Evolutionary conservation across 37 sponge, comb jelly and placozoan genomes (phyloP), one percentile per base, ranked within the genome.

Genomic region (Ephydatia muelleri): DNA sequence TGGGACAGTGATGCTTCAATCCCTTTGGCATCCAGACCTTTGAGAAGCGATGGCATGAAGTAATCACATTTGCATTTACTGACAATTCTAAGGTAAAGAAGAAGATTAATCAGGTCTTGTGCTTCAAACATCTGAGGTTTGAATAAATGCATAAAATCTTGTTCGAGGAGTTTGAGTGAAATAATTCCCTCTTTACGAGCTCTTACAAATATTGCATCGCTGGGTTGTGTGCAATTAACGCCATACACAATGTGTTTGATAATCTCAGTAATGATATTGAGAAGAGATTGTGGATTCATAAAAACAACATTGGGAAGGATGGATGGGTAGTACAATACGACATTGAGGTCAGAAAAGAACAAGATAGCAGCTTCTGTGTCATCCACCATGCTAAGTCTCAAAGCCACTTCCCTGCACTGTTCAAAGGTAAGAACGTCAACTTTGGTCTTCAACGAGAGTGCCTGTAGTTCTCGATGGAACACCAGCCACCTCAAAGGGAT

Each of bases 11-110:
- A 57, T 19, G 57, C 57, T 57, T 57, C 57, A 57, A 57, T 57
- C 1, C 57, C 57, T 11, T 11, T 57, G 57, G 57, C 16, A 11
- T 57, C 57, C 57, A 57, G 57, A 14, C 57, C 57, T 57, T 5
- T 57, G 14, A 57, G 16, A 11, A 57, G 57, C 16, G 57, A 57
- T 57, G 57, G 57, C 57, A 57, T 57, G 57, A 57, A 57, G 57
- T 57, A 57, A 57, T 57, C 57, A 57, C 16, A 19, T 19, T 57
- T 57, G 16, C 82, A 70, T 70, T 66, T 29, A 40, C 82, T 81
- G 37, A 32, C 38, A 65, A 80, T 64, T 21, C 34, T 38, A 12
- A 39, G 38, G 36, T 35, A 23, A 76, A 71, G 33, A 11, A 34
- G 72, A 71, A 34, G 33, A 71, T 11, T 21, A 16, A 57, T 57